phyloP scores from a whole-genome alignment of 2,113 vertebrate species.

The Thamnaconus septentrionalis region DNA sequence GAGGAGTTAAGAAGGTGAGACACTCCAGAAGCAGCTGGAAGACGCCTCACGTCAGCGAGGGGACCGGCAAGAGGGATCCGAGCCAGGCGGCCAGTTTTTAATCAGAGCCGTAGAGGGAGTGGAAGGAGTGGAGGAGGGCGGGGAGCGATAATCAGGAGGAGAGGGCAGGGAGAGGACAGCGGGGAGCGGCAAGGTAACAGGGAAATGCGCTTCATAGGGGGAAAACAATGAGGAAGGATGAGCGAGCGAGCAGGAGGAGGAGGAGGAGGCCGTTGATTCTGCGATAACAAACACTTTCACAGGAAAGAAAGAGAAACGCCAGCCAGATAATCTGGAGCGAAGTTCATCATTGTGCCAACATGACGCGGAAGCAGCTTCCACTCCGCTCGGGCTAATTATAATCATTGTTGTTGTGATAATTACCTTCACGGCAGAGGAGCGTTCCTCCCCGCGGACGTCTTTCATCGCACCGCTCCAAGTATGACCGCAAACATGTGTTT shows the following conservation, averaged over 20 bases:
- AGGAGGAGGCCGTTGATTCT: slow-evolving; percentile 16
- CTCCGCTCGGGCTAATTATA: slow-evolving; percentile 45
- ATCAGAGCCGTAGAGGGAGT: slow-evolving; percentile 41
- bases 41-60: slow-evolving; percentile 47
- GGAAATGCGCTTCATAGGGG: neutral
- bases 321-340: slow-evolving; percentile 43
- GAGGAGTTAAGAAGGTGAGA: slow-evolving; percentile 7
- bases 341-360: slow-evolving; percentile 21
- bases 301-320: slow-evolving; percentile 13
- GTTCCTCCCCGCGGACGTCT: slow-evolving; percentile 39
- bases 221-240: neutral
- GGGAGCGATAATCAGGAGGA: slow-evolving; percentile 23
- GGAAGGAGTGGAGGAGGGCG: slow-evolving; percentile 8
- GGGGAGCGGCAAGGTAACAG: slow-evolving; percentile 13
- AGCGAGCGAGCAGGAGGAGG: neutral
- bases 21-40: slow-evolving; percentile 26
- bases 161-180: slow-evolving; percentile 9
- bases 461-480: slow-evolving; percentile 15
- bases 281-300: slow-evolving; percentile 36
- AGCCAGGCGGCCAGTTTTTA: slow-evolving; percentile 51
- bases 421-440: slow-evolving; percentile 42
- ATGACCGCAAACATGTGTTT: slow-evolving; percentile 24
- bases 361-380: slow-evolving; percentile 18
- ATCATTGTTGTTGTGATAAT: slow-evolving; percentile 46
- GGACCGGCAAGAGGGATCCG: slow-evolving; percentile 26